Conservation (phyloP, 1,140 invertebrate genomes). For the Eupristina koningsbergeri region DNA sequence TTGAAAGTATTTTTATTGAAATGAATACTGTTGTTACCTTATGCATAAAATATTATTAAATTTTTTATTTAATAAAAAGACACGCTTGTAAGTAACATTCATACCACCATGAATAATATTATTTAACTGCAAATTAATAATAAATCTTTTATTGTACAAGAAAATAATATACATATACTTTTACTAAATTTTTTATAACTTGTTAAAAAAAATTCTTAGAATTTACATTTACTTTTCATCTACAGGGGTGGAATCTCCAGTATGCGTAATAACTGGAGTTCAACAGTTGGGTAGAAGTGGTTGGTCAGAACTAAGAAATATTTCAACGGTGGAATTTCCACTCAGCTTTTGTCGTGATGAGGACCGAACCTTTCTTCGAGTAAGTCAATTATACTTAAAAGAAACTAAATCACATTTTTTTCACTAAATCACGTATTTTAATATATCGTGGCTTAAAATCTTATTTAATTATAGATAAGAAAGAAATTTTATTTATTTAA, state of each 20-base stretch:
- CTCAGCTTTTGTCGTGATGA: slow-evolving; percentile 86
- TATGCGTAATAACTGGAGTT: slow-evolving; percentile 88
- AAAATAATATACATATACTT: not conserved
- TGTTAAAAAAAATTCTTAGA: too few relatives aligned
- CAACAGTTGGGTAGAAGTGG: slow-evolving; percentile 84
- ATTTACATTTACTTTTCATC: slow-evolving; percentile 29
- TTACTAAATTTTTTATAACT: too few relatives aligned
- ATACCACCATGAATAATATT: not conserved
- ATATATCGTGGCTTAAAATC: too few relatives aligned
- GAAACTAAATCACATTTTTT: not conserved
- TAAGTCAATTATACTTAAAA: slow-evolving; percentile 61
- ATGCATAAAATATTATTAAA: too few relatives aligned
- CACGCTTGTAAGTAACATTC: not conserved
- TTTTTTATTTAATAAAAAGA: too few relatives aligned
- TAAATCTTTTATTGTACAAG: not conserved
- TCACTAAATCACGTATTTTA: not conserved
- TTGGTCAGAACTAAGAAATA: slow-evolving; percentile 84
- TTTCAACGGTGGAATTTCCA: slow-evolving; percentile 83
- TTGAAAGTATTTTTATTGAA: too few relatives aligned
- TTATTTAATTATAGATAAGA: too few relatives aligned
- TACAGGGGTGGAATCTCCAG: slow-evolving; percentile 82
- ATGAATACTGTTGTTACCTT: too few relatives aligned
- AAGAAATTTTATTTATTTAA: too few relatives aligned
- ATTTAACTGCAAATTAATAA: not conserved
- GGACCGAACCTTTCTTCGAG: slow-evolving; percentile 85